A percentile compares a stretch with the other conserved stretches of the same genome.
Conservation (phyloP, 2,888 invertebrate genomes). For the Nomada fucata region DNA sequence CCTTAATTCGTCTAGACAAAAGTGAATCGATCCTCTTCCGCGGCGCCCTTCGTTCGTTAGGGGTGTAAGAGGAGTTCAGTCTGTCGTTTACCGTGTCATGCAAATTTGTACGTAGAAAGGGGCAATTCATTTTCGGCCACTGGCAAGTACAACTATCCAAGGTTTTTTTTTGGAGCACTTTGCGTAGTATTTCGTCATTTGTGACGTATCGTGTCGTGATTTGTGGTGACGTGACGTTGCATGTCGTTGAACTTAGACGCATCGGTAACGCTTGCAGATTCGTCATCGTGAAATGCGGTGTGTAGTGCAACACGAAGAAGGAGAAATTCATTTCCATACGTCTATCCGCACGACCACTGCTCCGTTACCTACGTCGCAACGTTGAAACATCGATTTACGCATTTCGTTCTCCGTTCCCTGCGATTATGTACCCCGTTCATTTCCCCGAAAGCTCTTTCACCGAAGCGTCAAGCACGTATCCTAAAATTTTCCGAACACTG, state of each 20-base stretch:
- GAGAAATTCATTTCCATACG: constrained; percentile 42
- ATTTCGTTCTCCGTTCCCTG: neutral
- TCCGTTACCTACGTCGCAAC: neutral
- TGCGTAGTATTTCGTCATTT: constrained; percentile 31
- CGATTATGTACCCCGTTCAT: constrained; percentile 1
- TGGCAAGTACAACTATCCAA: neutral
- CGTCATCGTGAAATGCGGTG: constrained; percentile 48
- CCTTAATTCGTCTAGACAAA: constrained; percentile 3
- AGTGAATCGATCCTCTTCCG: constrained; percentile 19
- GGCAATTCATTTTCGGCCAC: neutral
- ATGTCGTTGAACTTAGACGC: constrained; percentile 67
- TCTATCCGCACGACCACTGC: neutral
- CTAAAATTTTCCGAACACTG: neutral
- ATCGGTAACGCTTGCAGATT: constrained; percentile 59
- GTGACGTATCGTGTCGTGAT: constrained; percentile 59
- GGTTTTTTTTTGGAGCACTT: constrained; percentile 2
- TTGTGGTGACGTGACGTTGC: constrained; percentile 57
- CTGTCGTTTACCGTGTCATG: neutral
- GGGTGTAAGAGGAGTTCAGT: neutral
- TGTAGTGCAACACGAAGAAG: constrained; percentile 7
- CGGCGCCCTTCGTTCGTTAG: neutral
- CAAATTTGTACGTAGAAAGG: constrained; percentile 22
- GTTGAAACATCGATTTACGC: constrained; percentile 16
- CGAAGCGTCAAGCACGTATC: too few species aligned
- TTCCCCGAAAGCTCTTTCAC: neutral